phyloP scores from a whole-genome alignment of 2,113 vertebrate genomes.

The Origma solitaria region DNA sequence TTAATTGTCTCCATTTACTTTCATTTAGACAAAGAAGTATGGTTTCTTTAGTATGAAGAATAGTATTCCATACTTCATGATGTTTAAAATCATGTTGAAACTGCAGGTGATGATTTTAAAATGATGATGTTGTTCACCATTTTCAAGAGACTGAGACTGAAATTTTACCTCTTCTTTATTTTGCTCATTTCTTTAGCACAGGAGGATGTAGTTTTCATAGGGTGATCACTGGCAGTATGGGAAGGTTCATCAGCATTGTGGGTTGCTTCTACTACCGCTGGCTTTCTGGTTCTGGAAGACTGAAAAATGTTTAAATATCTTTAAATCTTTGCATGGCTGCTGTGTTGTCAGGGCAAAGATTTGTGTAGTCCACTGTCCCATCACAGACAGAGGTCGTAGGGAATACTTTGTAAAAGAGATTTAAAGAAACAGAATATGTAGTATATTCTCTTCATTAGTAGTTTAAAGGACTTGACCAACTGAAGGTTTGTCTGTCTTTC shows the following conservation, averaged over 20 bases:
- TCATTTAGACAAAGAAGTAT: not conserved
- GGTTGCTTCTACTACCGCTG: not conserved
- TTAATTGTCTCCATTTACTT: not conserved
- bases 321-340: not conserved
- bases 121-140: not conserved
- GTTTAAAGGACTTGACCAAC: not conserved
- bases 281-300: not conserved
- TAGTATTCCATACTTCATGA: rapidly evolving
- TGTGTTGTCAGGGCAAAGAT: not conserved
- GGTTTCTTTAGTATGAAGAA: not conserved
- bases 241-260: rapidly evolving
- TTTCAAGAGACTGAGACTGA: not conserved
- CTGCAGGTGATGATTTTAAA: not conserved
- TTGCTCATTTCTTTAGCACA: not conserved
- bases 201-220: not conserved
- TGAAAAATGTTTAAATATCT: not conserved
- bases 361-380: not conserved
- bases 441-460: not conserved
- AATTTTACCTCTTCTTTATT: not conserved
- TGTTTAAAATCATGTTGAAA: not conserved
- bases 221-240: not conserved
- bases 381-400: not conserved
- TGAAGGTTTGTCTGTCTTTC: not conserved
- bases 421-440: not conserved
- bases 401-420: not conserved